A percentile compares a stretch with the other conserved stretches of the same genome.
These are phyloP conservation scores for Motacilla tschutschensis DNA, from an alignment of 2,113 vertebrate genomes.

Conservation along the genomic window DNA sequence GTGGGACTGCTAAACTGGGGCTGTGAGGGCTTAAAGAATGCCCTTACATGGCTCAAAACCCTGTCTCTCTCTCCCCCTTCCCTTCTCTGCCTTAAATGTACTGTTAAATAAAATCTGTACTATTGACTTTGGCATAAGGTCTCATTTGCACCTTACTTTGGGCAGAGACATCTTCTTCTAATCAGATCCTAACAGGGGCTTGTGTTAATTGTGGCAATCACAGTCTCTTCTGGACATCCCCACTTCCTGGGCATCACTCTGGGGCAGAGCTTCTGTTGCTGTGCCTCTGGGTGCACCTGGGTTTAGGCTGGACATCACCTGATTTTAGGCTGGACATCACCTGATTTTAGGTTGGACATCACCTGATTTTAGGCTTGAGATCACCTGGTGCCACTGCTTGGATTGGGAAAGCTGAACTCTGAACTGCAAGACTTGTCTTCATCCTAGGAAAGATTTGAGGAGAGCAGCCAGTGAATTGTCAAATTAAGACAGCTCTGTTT, in stretches of 20 bases:
- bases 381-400: accelerated
- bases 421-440: background rate
- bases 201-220: background rate
- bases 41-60: background rate
- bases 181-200: background rate
- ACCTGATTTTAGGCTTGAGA: background rate
- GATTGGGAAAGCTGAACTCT: background rate
- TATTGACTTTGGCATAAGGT: background rate
- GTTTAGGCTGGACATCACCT: background rate
- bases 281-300: background rate
- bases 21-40: background rate
- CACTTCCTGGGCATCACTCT: background rate
- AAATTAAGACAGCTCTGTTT: background rate
- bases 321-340: background rate
- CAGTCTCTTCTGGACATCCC: background rate
- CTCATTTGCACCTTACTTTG: background rate
- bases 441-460: background rate
- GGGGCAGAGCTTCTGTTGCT: background rate
- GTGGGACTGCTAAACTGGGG: background rate
- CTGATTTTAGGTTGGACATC: background rate
- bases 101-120: background rate
- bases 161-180: background rate
- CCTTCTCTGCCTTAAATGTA: background rate
- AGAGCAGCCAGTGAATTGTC: background rate
- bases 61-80: too few species aligned